phyloP scores from a whole-genome alignment of 2,888 invertebrate genomes.

The Hecatera dysodea region DNA sequence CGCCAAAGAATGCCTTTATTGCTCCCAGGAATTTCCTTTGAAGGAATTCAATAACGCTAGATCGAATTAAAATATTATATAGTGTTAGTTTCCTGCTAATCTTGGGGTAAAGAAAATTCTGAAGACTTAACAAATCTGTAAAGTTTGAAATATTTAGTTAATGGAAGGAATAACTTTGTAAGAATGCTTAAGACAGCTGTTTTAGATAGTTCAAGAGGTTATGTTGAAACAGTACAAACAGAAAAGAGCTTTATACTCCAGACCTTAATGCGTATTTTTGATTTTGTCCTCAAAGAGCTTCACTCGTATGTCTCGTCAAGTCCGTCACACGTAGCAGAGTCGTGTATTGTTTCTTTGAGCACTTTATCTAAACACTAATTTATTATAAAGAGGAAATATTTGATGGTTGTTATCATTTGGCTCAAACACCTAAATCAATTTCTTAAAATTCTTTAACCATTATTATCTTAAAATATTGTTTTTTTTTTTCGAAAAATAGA shows the following conservation, averaged over 20 bases:
- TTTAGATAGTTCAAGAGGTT: background rate
- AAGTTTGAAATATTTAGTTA: slow-evolving; percentile 6
- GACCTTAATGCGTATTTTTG: too few relatives aligned
- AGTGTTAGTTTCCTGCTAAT: slow-evolving; percentile 61
- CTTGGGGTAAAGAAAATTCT: background rate
- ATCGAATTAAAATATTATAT: slow-evolving; percentile 78
- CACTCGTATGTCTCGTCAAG: background rate
- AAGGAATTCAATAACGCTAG: slow-evolving; percentile 83
- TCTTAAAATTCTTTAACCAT: too few relatives aligned
- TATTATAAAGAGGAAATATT: too few relatives aligned
- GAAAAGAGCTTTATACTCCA: background rate
- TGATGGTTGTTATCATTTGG: too few relatives aligned
- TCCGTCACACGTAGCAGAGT: background rate
- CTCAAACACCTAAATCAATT: too few relatives aligned
- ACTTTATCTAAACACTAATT: too few relatives aligned
- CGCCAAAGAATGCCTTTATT: slow-evolving; percentile 87
- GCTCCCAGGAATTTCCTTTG: slow-evolving; percentile 74
- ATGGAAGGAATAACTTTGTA: background rate
- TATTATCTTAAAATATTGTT: too few relatives aligned
- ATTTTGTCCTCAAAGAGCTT: background rate
- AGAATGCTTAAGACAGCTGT: background rate
- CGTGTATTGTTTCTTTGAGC: background rate
- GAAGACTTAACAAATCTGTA: background rate
- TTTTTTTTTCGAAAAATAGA: too few relatives aligned
- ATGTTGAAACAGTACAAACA: too few relatives aligned